Evolutionary conservation across 2,797 vertebrate genomes (phyloP).

Genomic region (Esox lucius): DNA sequence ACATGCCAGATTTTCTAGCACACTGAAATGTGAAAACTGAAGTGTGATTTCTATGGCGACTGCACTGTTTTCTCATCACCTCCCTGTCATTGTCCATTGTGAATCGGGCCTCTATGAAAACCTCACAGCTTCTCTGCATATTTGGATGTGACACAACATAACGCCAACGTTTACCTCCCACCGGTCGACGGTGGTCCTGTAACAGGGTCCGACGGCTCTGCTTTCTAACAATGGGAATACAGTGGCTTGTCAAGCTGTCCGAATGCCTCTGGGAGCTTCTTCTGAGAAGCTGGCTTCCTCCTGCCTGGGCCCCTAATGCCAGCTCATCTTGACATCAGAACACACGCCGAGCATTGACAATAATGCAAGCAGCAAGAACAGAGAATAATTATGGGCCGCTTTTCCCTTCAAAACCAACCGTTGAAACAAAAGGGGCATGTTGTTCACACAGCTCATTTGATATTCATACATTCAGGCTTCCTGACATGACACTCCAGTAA

Average conservation of each 20-base stretch:
- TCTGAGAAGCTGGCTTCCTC: constrained; percentile 26
- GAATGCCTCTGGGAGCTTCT: constrained; percentile 38
- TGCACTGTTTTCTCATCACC: neutral
- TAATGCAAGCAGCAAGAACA: constrained; percentile 54
- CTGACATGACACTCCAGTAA: constrained; percentile 37
- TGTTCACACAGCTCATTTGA: constrained; percentile 40
- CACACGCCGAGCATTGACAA: constrained; percentile 43
- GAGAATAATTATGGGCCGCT: constrained; percentile 57
- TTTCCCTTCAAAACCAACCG: constrained; percentile 35
- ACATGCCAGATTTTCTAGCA: neutral
- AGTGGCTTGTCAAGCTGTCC: constrained; percentile 53
- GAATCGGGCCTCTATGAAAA: neutral
- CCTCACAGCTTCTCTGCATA: neutral
- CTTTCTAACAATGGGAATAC: constrained; percentile 42
- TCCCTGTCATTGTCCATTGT: neutral
- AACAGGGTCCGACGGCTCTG: constrained; percentile 37
- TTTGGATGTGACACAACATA: neutral
- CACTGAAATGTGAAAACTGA: neutral
- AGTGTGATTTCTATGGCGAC: neutral
- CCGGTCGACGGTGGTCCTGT: constrained; percentile 26
- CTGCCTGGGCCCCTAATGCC: constrained; percentile 47
- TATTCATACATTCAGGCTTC: constrained; percentile 41
- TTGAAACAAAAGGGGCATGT: constrained; percentile 39
- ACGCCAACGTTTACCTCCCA: constrained; percentile 28
- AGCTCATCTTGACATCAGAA: constrained; percentile 45